Evolutionary conservation across 1,140 invertebrate species (phyloP).

Genomic region (Kradibia gibbosae): DNA sequence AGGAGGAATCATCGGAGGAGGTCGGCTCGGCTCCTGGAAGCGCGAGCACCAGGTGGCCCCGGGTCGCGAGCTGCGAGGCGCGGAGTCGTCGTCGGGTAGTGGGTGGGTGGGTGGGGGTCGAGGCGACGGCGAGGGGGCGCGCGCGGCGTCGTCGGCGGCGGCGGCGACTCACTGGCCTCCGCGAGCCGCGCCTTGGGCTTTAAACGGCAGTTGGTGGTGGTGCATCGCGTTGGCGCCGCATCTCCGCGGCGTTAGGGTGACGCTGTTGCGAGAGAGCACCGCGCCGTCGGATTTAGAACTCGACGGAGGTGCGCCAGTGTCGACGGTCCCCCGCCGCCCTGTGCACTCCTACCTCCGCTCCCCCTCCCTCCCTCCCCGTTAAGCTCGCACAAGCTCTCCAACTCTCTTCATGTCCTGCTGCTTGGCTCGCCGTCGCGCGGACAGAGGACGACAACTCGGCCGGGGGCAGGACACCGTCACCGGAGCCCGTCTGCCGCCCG

Average conservation of each 20-base stretch:
- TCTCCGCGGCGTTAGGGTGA: constrained; percentile 1
- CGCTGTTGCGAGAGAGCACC: not conserved
- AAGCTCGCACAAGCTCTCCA: not conserved
- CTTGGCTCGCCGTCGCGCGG: no score
- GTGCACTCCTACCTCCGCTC: not conserved
- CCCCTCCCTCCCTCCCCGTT: not conserved
- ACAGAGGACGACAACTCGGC: no score
- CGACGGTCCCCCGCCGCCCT: not conserved
- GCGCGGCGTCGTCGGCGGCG: not conserved
- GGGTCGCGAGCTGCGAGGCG: no score
- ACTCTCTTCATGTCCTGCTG: not conserved
- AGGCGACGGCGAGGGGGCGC: no score
- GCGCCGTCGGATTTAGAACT: constrained; percentile 8
- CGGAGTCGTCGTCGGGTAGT: no score
- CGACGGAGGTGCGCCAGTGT: not conserved
- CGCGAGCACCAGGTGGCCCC: no score
- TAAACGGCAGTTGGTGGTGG: constrained; percentile 11
- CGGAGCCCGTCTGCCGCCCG: no score
- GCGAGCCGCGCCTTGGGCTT: constrained; percentile 2
- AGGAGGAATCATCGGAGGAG: no score
- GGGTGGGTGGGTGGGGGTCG: no score
- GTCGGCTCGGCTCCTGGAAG: no score
- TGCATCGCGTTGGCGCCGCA: constrained; percentile 26
- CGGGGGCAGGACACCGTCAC: no score
- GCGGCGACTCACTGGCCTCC: not conserved